Evolutionary conservation across 2,797 vertebrate genomes (phyloP).

Genomic region (Pteropus rufus): DNA sequence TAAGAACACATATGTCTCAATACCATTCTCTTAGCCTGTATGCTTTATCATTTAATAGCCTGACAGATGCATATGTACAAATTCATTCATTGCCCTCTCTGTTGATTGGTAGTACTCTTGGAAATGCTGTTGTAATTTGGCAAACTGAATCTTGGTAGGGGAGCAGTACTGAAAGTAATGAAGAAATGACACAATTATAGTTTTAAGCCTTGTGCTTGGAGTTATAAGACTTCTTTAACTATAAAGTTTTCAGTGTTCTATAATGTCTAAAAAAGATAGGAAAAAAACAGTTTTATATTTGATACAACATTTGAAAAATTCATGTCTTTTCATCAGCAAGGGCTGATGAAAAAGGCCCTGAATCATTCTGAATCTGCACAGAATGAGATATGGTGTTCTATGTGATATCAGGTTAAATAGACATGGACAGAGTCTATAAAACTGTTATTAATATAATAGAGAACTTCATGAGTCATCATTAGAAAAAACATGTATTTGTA

Average conservation of each 20-base stretch:
- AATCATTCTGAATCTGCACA: background rate
- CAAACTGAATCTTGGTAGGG: background rate
- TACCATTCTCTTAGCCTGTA: background rate
- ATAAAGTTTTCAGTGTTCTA: background rate
- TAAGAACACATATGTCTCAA: conserved; percentile 38
- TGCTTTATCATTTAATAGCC: conserved; percentile 3
- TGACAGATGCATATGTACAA: conserved; percentile 21
- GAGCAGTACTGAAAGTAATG: background rate
- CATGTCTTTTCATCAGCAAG: background rate
- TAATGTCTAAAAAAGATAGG: background rate
- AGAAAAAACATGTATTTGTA: background rate
- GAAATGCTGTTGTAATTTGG: conserved; percentile 36
- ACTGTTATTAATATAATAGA: background rate
- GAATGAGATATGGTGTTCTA: background rate
- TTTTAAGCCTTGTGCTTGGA: background rate
- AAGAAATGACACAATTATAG: background rate
- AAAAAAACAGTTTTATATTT: background rate
- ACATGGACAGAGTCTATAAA: background rate
- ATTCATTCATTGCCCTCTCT: conserved; percentile 30
- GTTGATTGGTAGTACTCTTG: conserved; percentile 29
- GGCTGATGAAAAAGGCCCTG: background rate
- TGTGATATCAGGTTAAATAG: background rate
- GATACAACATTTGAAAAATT: background rate
- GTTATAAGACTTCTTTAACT: background rate
- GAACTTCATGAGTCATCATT: background rate